phyloP scores from a whole-genome alignment of 2,888 invertebrate species.

The Harmothoe impar region DNA sequence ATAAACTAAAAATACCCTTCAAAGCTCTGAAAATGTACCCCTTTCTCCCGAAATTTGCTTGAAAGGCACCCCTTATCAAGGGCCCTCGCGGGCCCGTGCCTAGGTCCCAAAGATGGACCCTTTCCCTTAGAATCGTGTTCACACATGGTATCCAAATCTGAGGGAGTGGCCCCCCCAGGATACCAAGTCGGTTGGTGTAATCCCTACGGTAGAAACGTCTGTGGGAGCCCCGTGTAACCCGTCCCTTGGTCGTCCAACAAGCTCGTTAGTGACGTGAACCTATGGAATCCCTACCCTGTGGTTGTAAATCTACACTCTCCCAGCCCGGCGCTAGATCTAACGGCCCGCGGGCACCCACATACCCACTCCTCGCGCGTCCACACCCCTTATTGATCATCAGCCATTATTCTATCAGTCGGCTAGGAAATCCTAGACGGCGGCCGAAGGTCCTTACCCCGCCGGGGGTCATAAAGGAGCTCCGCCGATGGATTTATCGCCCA shows the following conservation, averaged over 20 bases:
- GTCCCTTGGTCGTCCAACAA: neutral
- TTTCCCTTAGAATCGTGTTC: too few relatives aligned
- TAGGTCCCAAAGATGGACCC: too few relatives aligned
- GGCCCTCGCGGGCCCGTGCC: too few relatives aligned
- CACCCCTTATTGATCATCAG: slow-evolving; percentile 12
- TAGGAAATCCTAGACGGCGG: slow-evolving; percentile 40
- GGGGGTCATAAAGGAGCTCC: slow-evolving; percentile 28
- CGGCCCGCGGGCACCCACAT: neutral
- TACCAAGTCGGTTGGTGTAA: too few relatives aligned
- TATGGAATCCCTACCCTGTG: neutral
- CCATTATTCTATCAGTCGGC: slow-evolving; percentile 47
- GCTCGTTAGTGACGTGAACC: slow-evolving; percentile 14
- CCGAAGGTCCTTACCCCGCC: slow-evolving; percentile 42
- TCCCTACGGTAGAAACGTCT: too few relatives aligned
- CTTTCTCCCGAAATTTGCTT: too few relatives aligned
- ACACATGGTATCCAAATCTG: too few relatives aligned
- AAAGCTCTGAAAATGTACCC: too few relatives aligned
- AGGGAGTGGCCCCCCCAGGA: too few relatives aligned
- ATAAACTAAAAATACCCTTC: too few relatives aligned
- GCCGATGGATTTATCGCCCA: slow-evolving; percentile 31
- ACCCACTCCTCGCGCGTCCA: neutral
- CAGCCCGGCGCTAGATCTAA: neutral
- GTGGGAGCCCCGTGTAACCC: too few relatives aligned
- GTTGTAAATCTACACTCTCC: neutral
- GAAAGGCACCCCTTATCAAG: too few relatives aligned